A percentile compares a stretch with the other conserved stretches of the same genome.
phyloP scores from a whole-genome alignment of 2,888 invertebrate species.

The Ornithoptera alexandrae region DNA sequence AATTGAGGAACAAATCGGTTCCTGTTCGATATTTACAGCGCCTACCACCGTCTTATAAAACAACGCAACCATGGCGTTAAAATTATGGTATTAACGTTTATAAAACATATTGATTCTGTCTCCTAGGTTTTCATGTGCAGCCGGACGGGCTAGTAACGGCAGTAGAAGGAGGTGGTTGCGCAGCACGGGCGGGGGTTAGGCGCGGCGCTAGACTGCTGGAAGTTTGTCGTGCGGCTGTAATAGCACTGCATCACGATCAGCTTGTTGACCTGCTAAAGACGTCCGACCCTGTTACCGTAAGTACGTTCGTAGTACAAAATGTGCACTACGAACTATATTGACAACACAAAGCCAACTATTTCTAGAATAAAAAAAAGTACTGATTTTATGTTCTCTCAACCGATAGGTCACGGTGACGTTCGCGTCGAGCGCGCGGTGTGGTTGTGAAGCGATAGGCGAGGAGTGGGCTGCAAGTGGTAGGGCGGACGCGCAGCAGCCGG shows the following conservation, averaged over 20 bases:
- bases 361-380: too few relatives aligned
- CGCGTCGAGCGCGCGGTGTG: conserved; percentile 78
- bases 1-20: too few relatives aligned
- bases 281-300: conserved; percentile 90
- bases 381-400: too few relatives aligned
- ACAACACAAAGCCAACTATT: too few relatives aligned
- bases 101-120: background rate
- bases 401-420: conserved; percentile 83
- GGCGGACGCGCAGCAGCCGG: conserved; percentile 74
- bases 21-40: too few relatives aligned
- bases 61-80: too few relatives aligned
- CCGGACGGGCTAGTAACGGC: conserved; percentile 96
- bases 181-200: conserved; percentile 91
- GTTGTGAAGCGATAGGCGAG: conserved; percentile 68
- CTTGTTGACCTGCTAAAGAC: conserved; percentile 96
- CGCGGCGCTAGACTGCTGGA: conserved; percentile 95
- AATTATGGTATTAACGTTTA: background rate
- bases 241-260: conserved; percentile 93
- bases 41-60: too few relatives aligned
- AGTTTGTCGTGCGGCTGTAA: conserved; percentile 93
- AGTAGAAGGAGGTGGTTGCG: conserved; percentile 85
- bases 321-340: too few relatives aligned
- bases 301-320: conserved; percentile 11
- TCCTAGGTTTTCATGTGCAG: conserved; percentile 90
- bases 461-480: conserved; percentile 54